These are phyloP conservation scores for Cotesia congregata DNA, from an alignment of 2,888 invertebrate genomes.

Conservation along the genomic window DNA sequence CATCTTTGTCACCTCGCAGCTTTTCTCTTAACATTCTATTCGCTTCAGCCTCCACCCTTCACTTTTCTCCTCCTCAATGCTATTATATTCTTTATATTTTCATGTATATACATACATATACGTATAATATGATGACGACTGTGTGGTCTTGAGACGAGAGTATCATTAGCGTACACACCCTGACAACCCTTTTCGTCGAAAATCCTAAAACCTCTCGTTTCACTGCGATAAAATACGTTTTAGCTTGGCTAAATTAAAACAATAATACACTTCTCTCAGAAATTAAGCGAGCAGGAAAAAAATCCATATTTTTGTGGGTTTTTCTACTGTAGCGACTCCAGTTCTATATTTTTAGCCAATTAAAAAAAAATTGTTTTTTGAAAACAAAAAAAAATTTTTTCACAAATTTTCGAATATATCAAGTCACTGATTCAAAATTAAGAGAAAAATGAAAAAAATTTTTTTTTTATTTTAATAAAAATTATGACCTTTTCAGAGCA, in stretches of 20 bases:
- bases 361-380: no score
- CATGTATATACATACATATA: constrained; percentile 17
- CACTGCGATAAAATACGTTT: constrained; percentile 25
- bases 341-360: no score
- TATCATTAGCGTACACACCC: constrained; percentile 40
- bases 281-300: no score
- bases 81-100: constrained; percentile 39
- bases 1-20: constrained; percentile 34
- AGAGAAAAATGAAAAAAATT: no score
- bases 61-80: constrained; percentile 38
- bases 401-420: no score
- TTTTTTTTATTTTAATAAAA: no score
- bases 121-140: not conserved
- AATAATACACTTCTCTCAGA: constrained; percentile 42
- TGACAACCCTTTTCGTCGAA: constrained; percentile 45
- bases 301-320: no score
- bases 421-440: no score
- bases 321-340: no score
- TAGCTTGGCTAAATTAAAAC: constrained; percentile 56
- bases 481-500: no score
- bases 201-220: constrained; percentile 33
- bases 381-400: no score
- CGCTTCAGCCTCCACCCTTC: constrained; percentile 35
- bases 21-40: constrained; percentile 41
- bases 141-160: constrained; percentile 15